A percentile compares a stretch with the other conserved stretches of the same genome.
These are phyloP conservation scores for Idaea straminata DNA, from an alignment of 2,888 invertebrate genomes.

Conservation along the genomic window DNA sequence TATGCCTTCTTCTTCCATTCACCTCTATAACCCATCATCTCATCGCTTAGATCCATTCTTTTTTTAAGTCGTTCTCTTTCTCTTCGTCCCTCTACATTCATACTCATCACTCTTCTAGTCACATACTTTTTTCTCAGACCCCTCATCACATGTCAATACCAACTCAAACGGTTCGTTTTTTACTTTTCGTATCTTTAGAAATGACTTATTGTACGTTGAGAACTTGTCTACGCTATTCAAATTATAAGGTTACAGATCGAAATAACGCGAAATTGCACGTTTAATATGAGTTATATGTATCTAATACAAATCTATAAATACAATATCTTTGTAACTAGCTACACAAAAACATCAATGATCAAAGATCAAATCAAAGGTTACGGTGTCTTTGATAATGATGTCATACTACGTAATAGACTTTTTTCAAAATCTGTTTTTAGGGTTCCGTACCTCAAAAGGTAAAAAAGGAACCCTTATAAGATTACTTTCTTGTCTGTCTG, in stretches of 20 bases:
- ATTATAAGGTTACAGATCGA: not conserved
- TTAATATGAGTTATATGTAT: too few relatives aligned
- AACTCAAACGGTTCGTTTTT: too few relatives aligned
- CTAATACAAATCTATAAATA: too few relatives aligned
- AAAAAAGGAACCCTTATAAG: not conserved
- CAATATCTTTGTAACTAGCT: not conserved
- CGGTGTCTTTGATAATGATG: too few relatives aligned
- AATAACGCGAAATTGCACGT: not conserved
- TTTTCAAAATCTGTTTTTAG: not conserved
- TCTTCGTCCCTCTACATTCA: too few relatives aligned
- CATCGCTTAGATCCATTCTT: too few relatives aligned
- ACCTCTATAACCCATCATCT: too few relatives aligned
- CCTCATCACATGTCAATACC: too few relatives aligned
- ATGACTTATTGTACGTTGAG: not conserved
- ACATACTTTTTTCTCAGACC: too few relatives aligned
- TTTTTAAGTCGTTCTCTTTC: too few relatives aligned
- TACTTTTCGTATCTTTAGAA: not conserved
- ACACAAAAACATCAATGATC: not conserved
- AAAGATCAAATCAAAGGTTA: not conserved
- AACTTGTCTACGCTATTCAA: not conserved
- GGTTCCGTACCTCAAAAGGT: not conserved
- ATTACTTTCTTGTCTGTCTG: not conserved
- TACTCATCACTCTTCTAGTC: too few relatives aligned
- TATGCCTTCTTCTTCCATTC: too few relatives aligned
- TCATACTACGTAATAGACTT: not conserved